phyloP scores from a whole-genome alignment of 1,140 invertebrate genomes.

The Saccostrea cuccullata region DNA sequence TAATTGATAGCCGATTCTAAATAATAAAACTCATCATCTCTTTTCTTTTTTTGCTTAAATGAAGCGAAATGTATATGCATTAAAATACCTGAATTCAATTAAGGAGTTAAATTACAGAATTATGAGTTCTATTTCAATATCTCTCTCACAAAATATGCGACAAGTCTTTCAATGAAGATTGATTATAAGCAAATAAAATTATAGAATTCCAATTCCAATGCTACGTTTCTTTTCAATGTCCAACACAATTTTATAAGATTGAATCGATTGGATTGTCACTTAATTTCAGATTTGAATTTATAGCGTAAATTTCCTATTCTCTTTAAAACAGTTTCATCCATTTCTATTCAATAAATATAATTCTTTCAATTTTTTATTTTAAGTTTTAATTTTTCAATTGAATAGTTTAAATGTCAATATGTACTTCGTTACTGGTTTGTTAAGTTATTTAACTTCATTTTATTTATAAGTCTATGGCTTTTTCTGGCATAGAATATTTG shows the following conservation, averaged over 20 bases:
- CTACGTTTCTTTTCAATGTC: background rate
- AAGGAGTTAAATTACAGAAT: background rate
- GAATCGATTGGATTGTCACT: background rate
- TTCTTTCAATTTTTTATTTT: too few species aligned
- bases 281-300: background rate
- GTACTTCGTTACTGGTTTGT: too few species aligned
- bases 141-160: background rate
- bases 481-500: too few species aligned
- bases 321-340: background rate
- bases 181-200: background rate
- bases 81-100: constrained; percentile 2
- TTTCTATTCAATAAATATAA: background rate
- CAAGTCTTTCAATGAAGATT: background rate
- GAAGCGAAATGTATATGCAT: background rate
- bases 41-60: background rate
- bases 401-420: too few species aligned
- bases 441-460: too few species aligned
- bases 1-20: background rate
- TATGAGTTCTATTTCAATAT: background rate
- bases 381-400: too few species aligned
- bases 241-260: background rate
- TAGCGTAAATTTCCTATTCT: background rate
- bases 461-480: too few species aligned
- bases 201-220: background rate
- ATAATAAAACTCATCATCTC: background rate